Percentiles rank a stretch among this genome's conserved stretches.
phyloP scores from a whole-genome alignment of 2,888 invertebrate genomes.

The Callinectes sapidus region DNA sequence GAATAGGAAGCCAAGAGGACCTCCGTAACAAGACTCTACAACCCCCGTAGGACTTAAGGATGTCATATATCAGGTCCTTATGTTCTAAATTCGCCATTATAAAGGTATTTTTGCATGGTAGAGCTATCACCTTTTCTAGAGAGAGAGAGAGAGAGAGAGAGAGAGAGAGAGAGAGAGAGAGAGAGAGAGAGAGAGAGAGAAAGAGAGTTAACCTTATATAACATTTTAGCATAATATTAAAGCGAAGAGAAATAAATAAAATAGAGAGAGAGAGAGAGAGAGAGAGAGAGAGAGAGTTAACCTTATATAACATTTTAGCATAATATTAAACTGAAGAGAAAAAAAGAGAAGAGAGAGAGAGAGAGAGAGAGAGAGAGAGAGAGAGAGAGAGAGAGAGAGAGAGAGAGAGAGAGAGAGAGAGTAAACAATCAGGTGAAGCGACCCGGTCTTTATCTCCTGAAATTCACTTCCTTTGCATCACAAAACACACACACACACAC shows the following conservation, averaged over 20 bases:
- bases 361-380: conserved; percentile 25
- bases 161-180: conserved; percentile 12
- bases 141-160: conserved; percentile 12
- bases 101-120: not conserved
- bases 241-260: too few species aligned
- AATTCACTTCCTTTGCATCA: too few species aligned
- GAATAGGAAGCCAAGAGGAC: not conserved
- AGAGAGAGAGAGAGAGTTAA: conserved; percentile 15
- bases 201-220: too few species aligned
- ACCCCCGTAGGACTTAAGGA: not conserved
- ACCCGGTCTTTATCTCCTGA: too few species aligned
- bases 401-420: not conserved
- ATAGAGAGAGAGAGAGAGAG: conserved; percentile 25
- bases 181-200: not conserved
- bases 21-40: not conserved
- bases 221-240: too few species aligned
- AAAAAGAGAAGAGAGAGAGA: conserved; percentile 17
- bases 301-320: too few species aligned
- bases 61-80: not conserved
- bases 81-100: not conserved
- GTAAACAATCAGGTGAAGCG: not conserved
- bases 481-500: too few species aligned
- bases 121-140: not conserved
- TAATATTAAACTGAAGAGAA: too few species aligned
- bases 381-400: conserved; percentile 25